Conservation (phyloP, 2,888 invertebrate genomes). For the Litoditis marina region DNA sequence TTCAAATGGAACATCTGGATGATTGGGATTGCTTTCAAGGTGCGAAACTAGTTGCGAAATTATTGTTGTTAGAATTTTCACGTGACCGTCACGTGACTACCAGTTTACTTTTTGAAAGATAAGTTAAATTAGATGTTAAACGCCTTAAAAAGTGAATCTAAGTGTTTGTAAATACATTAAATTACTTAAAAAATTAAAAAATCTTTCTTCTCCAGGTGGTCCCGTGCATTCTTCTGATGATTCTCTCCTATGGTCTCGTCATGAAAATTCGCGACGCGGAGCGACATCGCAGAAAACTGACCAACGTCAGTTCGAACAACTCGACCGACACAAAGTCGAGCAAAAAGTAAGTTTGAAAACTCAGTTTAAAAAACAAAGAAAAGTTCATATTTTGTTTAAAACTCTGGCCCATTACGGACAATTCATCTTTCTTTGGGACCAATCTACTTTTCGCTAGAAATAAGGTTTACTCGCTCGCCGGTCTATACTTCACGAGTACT, state of each 20-base stretch:
- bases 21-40: constrained; percentile 57
- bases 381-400: too few relatives aligned
- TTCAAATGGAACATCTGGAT: constrained; percentile 60
- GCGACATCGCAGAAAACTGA: constrained; percentile 45
- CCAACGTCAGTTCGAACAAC: constrained; percentile 30
- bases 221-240: constrained; percentile 53
- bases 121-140: too few relatives aligned
- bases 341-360: constrained; percentile 22
- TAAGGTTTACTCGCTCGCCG: too few relatives aligned
- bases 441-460: too few relatives aligned
- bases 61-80: constrained; percentile 6
- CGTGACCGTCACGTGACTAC: too few relatives aligned
- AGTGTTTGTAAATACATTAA: too few relatives aligned
- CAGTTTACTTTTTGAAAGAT: too few relatives aligned
- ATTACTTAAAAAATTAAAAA: too few relatives aligned
- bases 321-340: constrained; percentile 25
- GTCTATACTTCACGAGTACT: too few relatives aligned
- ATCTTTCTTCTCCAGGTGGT: constrained; percentile 42
- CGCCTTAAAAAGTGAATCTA: too few relatives aligned
- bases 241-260: constrained; percentile 50
- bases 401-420: too few relatives aligned
- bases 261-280: constrained; percentile 52
- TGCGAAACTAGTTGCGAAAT: constrained; percentile 4
- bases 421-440: too few relatives aligned
- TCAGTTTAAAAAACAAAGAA: neutral